Base-by-base conservation (phyloP, 2,113 vertebrate species). In the Cyprinus carpio region DNA sequence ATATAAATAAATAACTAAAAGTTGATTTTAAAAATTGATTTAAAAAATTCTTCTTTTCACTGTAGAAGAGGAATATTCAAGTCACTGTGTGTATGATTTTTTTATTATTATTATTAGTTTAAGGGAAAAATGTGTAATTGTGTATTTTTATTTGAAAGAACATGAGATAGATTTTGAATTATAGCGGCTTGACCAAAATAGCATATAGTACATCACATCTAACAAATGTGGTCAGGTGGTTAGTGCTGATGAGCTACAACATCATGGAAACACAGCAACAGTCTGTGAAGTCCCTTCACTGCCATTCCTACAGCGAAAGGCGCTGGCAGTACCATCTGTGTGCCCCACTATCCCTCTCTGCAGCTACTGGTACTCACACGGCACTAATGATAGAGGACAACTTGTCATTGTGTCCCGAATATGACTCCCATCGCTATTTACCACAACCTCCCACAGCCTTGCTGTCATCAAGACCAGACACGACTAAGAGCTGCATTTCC, bases 301-400 rank as follows among this genome's bases (percentile, higher is more conserved):
- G 85, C 37, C 40, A 54, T 67, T 60, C n/a, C 46, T 67, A 85
- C 51, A 81, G n/a, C n/a, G n/a, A n/a, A n/a, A n/a, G n/a, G n/a
- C n/a, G n/a, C n/a, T n/a, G n/a, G n/a, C n/a, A n/a, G 65, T 84
- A 54, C 86, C 88, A 86, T 89, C 84, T 86, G 86, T 20, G 29
- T 86, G 71, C 51, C 60, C 60, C 10, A 12, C n/a, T 65, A 43
- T 43, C 69, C n/a, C 20, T 58, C 54, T 25, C 25, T 0, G 20
- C 62, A 54, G 56, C 62, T 37, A 83, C 37, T 40, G 60, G 64
- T 60, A 77, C 56, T 65, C 62, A 37, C 65, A 62, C 31, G 60
- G 74, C 76, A 62, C 81, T 76, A 81, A 88, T 88, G 85, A 86
- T 78, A 77, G 76, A 84, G 69, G 77, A 77, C 72, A 74, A 84